A percentile compares a stretch with the other conserved stretches of the same genome.
Evolutionary conservation across 2,113 vertebrate genomes (phyloP).

Genomic region (Edolisoma coerulescens): DNA sequence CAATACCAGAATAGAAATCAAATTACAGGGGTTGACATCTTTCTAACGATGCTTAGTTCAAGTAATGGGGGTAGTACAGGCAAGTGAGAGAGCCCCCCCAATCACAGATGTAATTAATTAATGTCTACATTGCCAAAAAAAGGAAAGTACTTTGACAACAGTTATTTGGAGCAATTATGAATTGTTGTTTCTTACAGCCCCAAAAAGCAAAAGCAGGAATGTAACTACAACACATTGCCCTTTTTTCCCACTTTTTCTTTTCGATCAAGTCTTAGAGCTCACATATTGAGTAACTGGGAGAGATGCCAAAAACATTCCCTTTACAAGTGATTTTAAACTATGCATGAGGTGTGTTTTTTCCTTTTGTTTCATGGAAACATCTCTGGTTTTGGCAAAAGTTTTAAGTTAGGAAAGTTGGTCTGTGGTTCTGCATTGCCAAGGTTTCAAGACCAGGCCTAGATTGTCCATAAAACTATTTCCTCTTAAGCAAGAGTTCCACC

Average conservation of each 20-base stretch:
- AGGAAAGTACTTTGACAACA: conserved; percentile 44
- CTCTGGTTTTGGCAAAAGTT: conserved; percentile 45
- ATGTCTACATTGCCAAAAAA: conserved; percentile 35
- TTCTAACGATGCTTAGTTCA: neutral
- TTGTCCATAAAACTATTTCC: conserved; percentile 49
- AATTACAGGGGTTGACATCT: neutral
- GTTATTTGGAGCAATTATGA: conserved; percentile 59
- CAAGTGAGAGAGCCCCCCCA: neutral
- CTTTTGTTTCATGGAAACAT: conserved; percentile 66
- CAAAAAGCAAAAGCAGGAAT: conserved; percentile 44
- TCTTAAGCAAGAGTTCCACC: neutral
- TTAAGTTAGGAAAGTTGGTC: conserved; percentile 56
- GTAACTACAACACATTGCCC: neutral
- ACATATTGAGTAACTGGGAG: conserved; percentile 58
- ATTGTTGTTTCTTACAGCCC: conserved; percentile 30
- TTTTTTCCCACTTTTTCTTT: conserved; percentile 23
- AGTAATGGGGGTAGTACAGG: neutral
- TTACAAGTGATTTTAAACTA: conserved; percentile 54
- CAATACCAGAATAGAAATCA: neutral
- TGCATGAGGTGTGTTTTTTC: conserved; percentile 22
- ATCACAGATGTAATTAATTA: conserved; percentile 39
- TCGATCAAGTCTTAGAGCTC: conserved; percentile 39
- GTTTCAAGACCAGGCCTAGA: conserved; percentile 34
- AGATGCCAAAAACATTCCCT: conserved; percentile 38
- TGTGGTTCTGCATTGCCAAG: conserved; percentile 19